Conservation (phyloP, 2,113 vertebrate species). For the Gymnobelideus leadbeateri region DNA sequence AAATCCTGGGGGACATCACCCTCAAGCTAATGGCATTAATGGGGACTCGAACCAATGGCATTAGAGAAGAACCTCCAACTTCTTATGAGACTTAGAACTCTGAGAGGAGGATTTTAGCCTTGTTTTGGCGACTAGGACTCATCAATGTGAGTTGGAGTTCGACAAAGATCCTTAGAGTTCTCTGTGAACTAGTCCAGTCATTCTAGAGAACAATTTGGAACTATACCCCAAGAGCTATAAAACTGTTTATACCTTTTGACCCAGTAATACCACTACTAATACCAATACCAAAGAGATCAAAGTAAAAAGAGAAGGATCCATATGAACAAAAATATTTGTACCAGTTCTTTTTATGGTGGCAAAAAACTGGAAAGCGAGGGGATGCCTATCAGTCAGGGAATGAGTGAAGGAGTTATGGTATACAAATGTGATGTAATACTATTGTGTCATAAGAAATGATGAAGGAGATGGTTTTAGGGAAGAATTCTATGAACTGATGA, state of each 20-base stretch:
- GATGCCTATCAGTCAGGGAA: too few species aligned
- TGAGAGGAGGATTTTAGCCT: not conserved
- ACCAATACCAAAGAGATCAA: not conserved
- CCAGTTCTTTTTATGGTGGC: not conserved
- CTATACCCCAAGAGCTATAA: not conserved
- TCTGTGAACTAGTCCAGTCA: not conserved
- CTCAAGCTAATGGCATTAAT: not conserved
- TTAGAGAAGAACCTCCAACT: not conserved
- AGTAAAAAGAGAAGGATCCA: not conserved
- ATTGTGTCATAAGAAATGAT: too few species aligned
- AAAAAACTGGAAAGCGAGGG: not conserved
- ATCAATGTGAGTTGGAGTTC: not conserved
- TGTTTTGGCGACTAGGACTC: not conserved
- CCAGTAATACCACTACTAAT: not conserved
- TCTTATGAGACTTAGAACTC: not conserved
- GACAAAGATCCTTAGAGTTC: not conserved
- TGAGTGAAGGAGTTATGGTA: not conserved
- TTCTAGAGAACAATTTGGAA: not conserved
- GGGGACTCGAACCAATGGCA: not conserved
- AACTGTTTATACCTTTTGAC: not conserved
- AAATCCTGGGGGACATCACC: not conserved
- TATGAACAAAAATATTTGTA: not conserved
- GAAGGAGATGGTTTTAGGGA: not conserved
- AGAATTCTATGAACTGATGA: not conserved
- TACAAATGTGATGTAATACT: not conserved